These are phyloP conservation scores for Scylla paramamosain DNA, from an alignment of 1,140 invertebrate genomes.

Conservation along the genomic window DNA sequence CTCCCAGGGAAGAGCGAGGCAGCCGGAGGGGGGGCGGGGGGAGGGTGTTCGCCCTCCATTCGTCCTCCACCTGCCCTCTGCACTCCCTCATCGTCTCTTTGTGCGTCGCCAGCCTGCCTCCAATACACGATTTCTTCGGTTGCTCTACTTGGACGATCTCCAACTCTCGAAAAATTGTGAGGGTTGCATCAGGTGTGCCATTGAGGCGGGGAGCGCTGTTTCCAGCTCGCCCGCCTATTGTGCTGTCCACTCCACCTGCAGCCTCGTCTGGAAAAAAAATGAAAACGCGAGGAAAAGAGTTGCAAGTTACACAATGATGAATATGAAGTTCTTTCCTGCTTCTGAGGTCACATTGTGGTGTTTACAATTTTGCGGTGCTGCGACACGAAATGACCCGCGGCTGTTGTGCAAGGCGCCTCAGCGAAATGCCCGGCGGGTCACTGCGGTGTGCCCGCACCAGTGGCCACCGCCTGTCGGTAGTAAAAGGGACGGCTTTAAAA, in stretches of 20 bases:
- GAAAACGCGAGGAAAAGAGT: background rate
- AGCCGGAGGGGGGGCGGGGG: slow-evolving; percentile 42
- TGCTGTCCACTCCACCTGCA: slow-evolving; percentile 51
- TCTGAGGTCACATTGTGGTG: background rate
- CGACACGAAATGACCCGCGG: background rate
- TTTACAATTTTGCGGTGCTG: background rate
- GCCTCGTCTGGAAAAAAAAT: background rate
- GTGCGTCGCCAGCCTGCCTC: slow-evolving; percentile 41
- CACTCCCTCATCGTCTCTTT: slow-evolving; percentile 55
- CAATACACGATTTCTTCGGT: slow-evolving; percentile 41
- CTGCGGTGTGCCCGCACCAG: background rate
- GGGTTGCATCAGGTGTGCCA: slow-evolving; percentile 50
- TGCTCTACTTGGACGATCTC: slow-evolving; percentile 49
- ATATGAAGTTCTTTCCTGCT: background rate
- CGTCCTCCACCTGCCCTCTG: slow-evolving; percentile 67
- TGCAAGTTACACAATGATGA: slow-evolving; percentile 29
- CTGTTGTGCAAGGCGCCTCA: background rate
- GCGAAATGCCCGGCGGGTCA: background rate
- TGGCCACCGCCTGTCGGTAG: background rate
- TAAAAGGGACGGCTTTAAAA: background rate
- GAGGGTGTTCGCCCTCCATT: slow-evolving; percentile 57
- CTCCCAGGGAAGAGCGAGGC: slow-evolving; percentile 33
- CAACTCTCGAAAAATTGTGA: background rate
- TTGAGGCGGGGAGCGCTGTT: slow-evolving; percentile 19
- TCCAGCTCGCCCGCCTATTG: slow-evolving; percentile 50